phyloP scores from a whole-genome alignment of 2,797 vertebrate genomes.

The Perodicticus potto region DNA sequence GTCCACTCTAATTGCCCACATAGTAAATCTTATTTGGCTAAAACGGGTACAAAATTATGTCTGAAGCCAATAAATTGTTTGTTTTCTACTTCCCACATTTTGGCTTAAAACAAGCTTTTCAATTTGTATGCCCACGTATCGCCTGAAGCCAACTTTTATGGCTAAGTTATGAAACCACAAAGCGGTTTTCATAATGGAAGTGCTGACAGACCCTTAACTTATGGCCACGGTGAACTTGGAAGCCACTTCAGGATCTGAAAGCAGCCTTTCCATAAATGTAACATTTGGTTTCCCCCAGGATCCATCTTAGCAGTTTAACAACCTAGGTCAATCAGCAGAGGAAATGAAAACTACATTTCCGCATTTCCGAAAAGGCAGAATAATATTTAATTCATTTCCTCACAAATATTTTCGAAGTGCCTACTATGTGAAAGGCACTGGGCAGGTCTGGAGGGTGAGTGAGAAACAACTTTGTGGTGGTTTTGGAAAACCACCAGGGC shows the following conservation, averaged over 20 bases:
- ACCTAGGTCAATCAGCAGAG: constrained; percentile 74
- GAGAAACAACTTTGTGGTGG: background rate
- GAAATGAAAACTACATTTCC: constrained; percentile 77
- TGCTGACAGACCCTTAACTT: constrained; percentile 78
- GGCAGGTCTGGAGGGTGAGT: background rate
- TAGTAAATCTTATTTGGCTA: constrained; percentile 76
- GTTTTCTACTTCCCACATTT: constrained; percentile 83
- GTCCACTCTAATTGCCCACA: constrained; percentile 72
- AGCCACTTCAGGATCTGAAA: constrained; percentile 61
- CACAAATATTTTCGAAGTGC: constrained; percentile 70
- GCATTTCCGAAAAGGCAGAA: constrained; percentile 64
- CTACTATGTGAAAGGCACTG: constrained; percentile 61
- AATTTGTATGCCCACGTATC: constrained; percentile 73
- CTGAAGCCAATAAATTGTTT: constrained; percentile 83
- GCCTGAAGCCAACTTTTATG: constrained; percentile 77
- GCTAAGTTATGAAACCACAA: constrained; percentile 81
- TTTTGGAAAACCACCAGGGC: background rate
- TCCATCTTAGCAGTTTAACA: constrained; percentile 76
- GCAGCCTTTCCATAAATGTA: constrained; percentile 74
- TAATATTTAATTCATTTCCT: constrained; percentile 58
- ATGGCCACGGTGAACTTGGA: constrained; percentile 70
- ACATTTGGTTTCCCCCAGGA: constrained; percentile 75
- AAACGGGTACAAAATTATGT: constrained; percentile 74
- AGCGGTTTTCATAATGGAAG: constrained; percentile 72
- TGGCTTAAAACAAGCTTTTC: constrained; percentile 78